Evolutionary conservation across 2,888 invertebrate genomes (phyloP), one percentile per base, ranked within the genome.

Genomic region (Abrostola tripartita): DNA sequence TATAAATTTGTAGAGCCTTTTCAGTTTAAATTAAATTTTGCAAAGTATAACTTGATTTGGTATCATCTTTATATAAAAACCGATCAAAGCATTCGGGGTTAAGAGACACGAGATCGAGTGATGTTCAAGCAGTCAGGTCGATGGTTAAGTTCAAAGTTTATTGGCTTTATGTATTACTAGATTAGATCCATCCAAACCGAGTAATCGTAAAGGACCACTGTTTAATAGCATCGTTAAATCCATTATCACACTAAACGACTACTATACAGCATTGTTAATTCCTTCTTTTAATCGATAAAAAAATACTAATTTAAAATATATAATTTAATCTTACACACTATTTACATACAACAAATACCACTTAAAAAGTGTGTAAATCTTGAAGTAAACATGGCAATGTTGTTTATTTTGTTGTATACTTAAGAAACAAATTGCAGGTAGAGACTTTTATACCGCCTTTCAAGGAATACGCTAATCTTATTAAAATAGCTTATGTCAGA

Each of bases 401-500:
- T 24, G 24, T 24, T 24, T 24, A 24, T 24, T 24, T 24, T 24
- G 1, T 24, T 24, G 24, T 24, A 24, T 2, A 2, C 1, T 24
- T 24, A 2, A 24, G 24, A 24, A 24, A 24, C 24, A 24, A 24
- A 24, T 8, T n/a, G 14, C 12, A 42, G 42, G 2, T 52, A 7
- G 37, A n/a, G 38, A 53, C 49, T 56, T 51, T 59, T 51, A 38
- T 37, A 12, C n/a, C 36, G 52, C 44, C 55, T 38, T 71, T 70
- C 66, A 67, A 52, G 60, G 59, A 66, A 68, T 54, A 36, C 42
- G 42, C 65, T 75, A 79, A 72, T 78, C 52, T 68, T 65, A 74
- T 78, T 74, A 55, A 67, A 71, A 67, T 72, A 42, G 52, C 60
- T 51, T 58, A 57, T 59, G 69, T 70, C 72, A 72, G 64, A 67